Evolutionary conservation across 2,113 vertebrate genomes (phyloP), one percentile per base, ranked within the genome.

Genomic region (Channa argus): DNA sequence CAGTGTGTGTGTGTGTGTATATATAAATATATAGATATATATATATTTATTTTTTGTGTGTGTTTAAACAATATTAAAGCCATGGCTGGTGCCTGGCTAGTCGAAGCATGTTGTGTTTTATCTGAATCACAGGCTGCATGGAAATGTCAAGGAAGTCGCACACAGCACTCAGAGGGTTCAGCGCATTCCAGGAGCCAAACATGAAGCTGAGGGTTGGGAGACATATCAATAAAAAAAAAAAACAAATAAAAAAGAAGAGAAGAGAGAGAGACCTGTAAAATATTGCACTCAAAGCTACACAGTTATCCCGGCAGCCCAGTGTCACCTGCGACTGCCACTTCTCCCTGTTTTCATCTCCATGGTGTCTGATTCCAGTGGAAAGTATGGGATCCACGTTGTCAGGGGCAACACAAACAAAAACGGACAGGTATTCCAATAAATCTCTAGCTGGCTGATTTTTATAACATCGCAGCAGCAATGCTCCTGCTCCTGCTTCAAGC

Each of bases 211-310:
- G 87, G 87, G 80, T 63, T 81, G 85, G 85, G 77, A 87, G 83
- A 86, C 68, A 9, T 56, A 65, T 52, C 76, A 72, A 24, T 1
- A 24, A 24, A 24, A 24, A 76, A 72, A 78, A 63, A 78, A 52
- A 59, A 56, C 54, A 43, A 37, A 53, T 56, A 33, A 50, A 34
- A 37, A 44, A 66, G 7, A 64, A 38, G 12, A 9, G 15, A 49
- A 65, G 71, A 74, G 81, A 77, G 60, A 68, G 69, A 77, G 67
- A 80, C 80, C 83, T 88, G 88, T 83, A 89, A 93, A 91, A 93
- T 95, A 94, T 95, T 95, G 94, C 94, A 94, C 93, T 94, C 91
- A 82, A 90, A 94, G 91, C 91, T 91, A 89, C 90, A 82, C 85
- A 91, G 88, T 91, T 66, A 89, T 86, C 88, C 89, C 74, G 63